Base-by-base conservation (phyloP, 2,888 invertebrate species). In the Dermolepida albohirtum region DNA sequence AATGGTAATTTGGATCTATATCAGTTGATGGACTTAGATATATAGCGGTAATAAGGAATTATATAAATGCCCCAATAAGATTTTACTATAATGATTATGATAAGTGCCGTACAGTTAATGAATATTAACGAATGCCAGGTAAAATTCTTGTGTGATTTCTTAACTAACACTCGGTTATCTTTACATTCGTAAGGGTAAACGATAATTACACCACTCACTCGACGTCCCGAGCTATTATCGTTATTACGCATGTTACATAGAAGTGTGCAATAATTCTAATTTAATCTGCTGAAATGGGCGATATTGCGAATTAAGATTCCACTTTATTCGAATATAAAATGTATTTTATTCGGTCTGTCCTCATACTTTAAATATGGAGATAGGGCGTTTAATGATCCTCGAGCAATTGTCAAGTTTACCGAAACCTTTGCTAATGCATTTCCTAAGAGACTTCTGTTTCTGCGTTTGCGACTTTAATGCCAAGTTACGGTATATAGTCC, bases 31-130 rank as follows among this genome's bases (percentile, higher is more conserved):
- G 39, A 34, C 40, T 8, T 54, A 17, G 54, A 40, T 39, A 54
- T 54, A 54, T 17, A 49, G n/a, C 49, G 49, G 65, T 34, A 65
- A 65, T 65, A 54, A 54, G 54, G 27, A 50, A 71, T 68, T 66
- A 69, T 67, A 68, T 69, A 66, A 71, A 69, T 66, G 68, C 57
- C 43, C 50, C 52, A 69, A 71, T 71, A 69, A 71, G 67, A 66
- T 68, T 71, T 71, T 69, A 71, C 68, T 67, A 62, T 67, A 71
- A 71, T 55, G 71, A 65, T 70, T 70, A 70, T 70, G 67, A 67
- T 66, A 29, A 68, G 39, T 55, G 39, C 68, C 64, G 34, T 49
- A 12, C 17, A 14, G 50, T 55, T 68, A 64, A 68, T 68, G 64
- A 68, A 68, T 64, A 63, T 47, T 52, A 55, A 64, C 50, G 68